Evolutionary conservation across 2,113 vertebrate genomes (phyloP).

Genomic region (Paradoxurus hermaphroditus): DNA sequence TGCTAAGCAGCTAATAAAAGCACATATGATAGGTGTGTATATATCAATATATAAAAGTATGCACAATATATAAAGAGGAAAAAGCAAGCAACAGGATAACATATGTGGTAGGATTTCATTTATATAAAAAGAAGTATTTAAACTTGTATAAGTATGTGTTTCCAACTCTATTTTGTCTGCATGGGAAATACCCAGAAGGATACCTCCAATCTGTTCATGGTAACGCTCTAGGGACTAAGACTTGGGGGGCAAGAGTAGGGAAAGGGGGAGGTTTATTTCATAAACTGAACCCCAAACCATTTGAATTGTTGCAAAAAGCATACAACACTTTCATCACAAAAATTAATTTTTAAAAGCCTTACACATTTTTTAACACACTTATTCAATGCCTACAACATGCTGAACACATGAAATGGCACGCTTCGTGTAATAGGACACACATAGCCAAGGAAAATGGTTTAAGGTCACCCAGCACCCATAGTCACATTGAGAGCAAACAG

Average conservation of each 20-base stretch:
- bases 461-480: not conserved
- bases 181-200: not conserved
- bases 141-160: not conserved
- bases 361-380: not conserved
- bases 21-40: not conserved
- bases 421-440: not conserved
- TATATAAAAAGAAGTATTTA: not conserved
- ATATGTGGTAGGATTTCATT: not conserved
- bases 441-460: not conserved
- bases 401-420: not conserved
- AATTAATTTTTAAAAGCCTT: not conserved
- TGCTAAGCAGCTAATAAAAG: not conserved
- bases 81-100: not conserved
- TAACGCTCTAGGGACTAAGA: not conserved
- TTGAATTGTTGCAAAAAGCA: not conserved
- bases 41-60: not conserved
- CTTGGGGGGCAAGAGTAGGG: not conserved
- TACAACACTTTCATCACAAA: not conserved
- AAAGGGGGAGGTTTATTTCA: not conserved
- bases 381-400: not conserved
- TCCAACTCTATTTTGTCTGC: not conserved
- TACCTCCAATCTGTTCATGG: not conserved
- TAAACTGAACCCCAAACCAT: not conserved
- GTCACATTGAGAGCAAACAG: not conserved
- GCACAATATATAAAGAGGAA: not conserved